Conservation (phyloP, 1,140 invertebrate species). For the Chrysomallon squamiferum region DNA sequence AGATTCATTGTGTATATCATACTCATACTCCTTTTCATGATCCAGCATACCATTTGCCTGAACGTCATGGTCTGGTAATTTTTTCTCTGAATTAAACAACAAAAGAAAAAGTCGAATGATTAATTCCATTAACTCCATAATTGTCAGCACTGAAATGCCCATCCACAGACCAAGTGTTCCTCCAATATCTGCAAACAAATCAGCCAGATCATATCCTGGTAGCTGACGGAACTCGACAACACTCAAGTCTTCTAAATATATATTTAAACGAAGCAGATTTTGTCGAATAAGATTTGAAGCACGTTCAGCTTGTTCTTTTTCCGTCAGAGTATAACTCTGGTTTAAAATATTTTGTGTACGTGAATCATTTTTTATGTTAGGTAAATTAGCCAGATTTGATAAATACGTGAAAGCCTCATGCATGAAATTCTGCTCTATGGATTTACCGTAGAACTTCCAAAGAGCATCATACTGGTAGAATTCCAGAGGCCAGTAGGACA, state of each 20-base stretch:
- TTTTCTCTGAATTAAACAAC: slow-evolving; percentile 50
- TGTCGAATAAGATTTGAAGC: slow-evolving; percentile 52
- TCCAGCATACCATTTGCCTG: slow-evolving; percentile 19
- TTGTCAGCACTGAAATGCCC: slow-evolving; percentile 58
- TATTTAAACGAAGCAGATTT: slow-evolving; percentile 54
- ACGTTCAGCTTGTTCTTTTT: slow-evolving; percentile 34
- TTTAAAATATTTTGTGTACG: slow-evolving; percentile 21
- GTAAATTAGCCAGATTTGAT: slow-evolving; percentile 19
- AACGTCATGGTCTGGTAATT: slow-evolving; percentile 24
- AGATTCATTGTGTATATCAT: slow-evolving; percentile 8
- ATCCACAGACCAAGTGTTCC: slow-evolving; percentile 59
- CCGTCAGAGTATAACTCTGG: slow-evolving; percentile 18
- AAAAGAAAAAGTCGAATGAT: slow-evolving; percentile 45
- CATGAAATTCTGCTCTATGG: slow-evolving; percentile 37
- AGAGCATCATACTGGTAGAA: slow-evolving; percentile 52
- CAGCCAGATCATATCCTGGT: slow-evolving; percentile 52
- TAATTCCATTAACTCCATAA: slow-evolving; percentile 56
- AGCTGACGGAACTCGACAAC: slow-evolving; percentile 55
- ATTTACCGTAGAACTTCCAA: slow-evolving; percentile 31
- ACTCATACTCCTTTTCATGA: slow-evolving; percentile 8
- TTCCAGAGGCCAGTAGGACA: slow-evolving; percentile 59
- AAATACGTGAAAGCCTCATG: slow-evolving; percentile 42
- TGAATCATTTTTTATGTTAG: slow-evolving; percentile 22
- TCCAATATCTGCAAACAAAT: slow-evolving; percentile 58
- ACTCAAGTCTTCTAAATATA: slow-evolving; percentile 55